Evolutionary conservation across 2,113 vertebrate species (phyloP), one percentile per base, ranked within the genome.

Genomic region (Columbina picui): DNA sequence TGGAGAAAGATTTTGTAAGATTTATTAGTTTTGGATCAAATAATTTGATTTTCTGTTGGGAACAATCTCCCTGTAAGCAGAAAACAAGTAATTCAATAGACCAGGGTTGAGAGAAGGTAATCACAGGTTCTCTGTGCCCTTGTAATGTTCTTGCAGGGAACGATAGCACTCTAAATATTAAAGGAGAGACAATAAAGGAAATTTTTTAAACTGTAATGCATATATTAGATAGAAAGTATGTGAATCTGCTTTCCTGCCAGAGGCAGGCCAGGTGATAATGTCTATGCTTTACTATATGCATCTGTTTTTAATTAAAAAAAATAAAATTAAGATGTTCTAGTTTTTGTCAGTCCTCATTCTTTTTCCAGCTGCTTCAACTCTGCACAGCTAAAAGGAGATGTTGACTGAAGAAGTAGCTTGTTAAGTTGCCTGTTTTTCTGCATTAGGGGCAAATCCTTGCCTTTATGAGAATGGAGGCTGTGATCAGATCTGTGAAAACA

Each of bases 381-480:
- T 84, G 59, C 52, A 45, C 38, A 52, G 38, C 73, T 69, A 71
- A 77, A 73, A 87, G 57, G 23, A 86, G 13, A 41, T 53, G 12
- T n/a, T 93, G n/a, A 53, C 17, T 73, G 39, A 89, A 88, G 83
- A 75, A 94, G 22, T 19, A 78, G 19, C 36, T 78, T 84, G 6
- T 67, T 90, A 75, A 84, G 21, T 75, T 92, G n/a, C 27, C 68
- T n/a, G 3, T 6, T 89, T 70, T 80, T 87, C 76, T 71, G 41
- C 9, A 11, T 55, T 91, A 99, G 99, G 98, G 27, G 85, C 97
- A 45, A 97, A 99, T 69, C 97, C 98, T 86, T 99, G 98, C 94
- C 97, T 98, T 71, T 87, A 98, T 92, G 74, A 97, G 76, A 99
- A 99, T 4, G 98, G 99, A 94, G 98, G 98, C 25, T 99, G 99